These are phyloP conservation scores for Drosophila nasuta DNA, from an alignment of 1,140 invertebrate genomes.

Conservation along the genomic window DNA sequence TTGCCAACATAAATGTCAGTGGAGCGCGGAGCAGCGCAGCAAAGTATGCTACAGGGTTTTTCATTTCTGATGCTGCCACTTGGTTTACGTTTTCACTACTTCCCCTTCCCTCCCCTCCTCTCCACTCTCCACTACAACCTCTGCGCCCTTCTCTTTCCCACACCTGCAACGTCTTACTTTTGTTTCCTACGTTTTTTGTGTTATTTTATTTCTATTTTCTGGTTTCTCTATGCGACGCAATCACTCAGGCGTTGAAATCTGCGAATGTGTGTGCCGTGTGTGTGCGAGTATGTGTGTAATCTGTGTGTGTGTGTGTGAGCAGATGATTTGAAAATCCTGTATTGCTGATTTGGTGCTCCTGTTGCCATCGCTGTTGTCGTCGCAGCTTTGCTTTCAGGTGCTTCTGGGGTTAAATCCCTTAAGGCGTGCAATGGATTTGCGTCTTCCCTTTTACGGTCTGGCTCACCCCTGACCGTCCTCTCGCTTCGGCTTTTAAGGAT, in stretches of 20 bases:
- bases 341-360: constrained; percentile 75
- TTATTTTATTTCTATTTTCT: constrained; percentile 41
- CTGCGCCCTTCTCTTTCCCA: background rate
- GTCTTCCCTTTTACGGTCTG: constrained; percentile 18
- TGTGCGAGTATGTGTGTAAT: constrained; percentile 8
- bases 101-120: background rate
- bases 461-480: background rate
- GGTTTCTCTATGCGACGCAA: constrained; percentile 71
- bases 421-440: constrained; percentile 70
- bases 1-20: constrained; percentile 81
- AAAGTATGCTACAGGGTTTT: constrained; percentile 73
- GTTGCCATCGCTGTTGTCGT: constrained; percentile 49
- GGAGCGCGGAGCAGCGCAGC: constrained; percentile 33
- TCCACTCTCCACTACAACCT: too few relatives aligned
- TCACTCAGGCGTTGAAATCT: constrained; percentile 79
- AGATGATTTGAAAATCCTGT: constrained; percentile 82
- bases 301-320: constrained; percentile 34
- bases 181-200: constrained; percentile 25
- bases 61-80: constrained; percentile 72
- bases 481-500: constrained; percentile 27
- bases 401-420: constrained; percentile 71
- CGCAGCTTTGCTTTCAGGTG: constrained; percentile 78
- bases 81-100: constrained; percentile 33
- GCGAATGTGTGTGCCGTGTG: constrained; percentile 47
- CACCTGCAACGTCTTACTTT: constrained; percentile 58